A percentile compares a stretch with the other conserved stretches of the same genome.
These are phyloP conservation scores for Drosophila cognata DNA, from an alignment of 2,888 invertebrate species.

Conservation along the genomic window DNA sequence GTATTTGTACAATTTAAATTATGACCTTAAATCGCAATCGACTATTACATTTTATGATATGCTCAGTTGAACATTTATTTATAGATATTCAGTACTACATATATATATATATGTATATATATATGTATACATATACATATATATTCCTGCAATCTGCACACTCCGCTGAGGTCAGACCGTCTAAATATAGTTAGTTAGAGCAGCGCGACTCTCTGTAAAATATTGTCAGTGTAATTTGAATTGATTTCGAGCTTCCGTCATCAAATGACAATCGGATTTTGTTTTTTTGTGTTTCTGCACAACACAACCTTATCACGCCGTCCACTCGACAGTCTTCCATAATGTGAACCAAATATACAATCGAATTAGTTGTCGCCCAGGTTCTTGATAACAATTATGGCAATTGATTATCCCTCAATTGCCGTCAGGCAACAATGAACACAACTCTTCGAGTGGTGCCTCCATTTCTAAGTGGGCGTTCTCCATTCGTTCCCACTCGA, in stretches of 20 bases:
- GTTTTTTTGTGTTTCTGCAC: slow-evolving; percentile 4
- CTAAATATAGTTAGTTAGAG: slow-evolving; percentile 21
- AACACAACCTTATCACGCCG: slow-evolving; percentile 52
- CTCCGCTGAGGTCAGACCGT: slow-evolving; percentile 45
- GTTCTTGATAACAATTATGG: slow-evolving; percentile 59
- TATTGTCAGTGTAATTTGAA: slow-evolving; percentile 27
- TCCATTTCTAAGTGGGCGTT: slow-evolving; percentile 66
- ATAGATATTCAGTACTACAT: slow-evolving; percentile 9
- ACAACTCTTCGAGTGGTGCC: slow-evolving; percentile 7
- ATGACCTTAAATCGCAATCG: slow-evolving; percentile 60
- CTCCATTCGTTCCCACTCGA: slow-evolving; percentile 18
- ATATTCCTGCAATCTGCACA: neutral
- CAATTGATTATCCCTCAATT: slow-evolving; percentile 71
- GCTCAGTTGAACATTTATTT: slow-evolving; percentile 25
- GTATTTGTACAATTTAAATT: slow-evolving; percentile 79
- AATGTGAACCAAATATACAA: slow-evolving; percentile 34
- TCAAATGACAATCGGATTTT: slow-evolving; percentile 5
- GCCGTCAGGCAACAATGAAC: slow-evolving; percentile 14
- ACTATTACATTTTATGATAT: slow-evolving; percentile 18
- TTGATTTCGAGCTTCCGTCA: slow-evolving; percentile 60
- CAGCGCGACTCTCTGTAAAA: slow-evolving; percentile 25
- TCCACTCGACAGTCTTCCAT: slow-evolving; percentile 42
- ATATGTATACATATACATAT: neutral
- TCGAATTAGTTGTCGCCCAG: slow-evolving; percentile 66
- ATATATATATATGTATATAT: neutral